Evolutionary conservation across 2,797 vertebrate genomes (phyloP).

Genomic region (Thalassophryne amazonica): DNA sequence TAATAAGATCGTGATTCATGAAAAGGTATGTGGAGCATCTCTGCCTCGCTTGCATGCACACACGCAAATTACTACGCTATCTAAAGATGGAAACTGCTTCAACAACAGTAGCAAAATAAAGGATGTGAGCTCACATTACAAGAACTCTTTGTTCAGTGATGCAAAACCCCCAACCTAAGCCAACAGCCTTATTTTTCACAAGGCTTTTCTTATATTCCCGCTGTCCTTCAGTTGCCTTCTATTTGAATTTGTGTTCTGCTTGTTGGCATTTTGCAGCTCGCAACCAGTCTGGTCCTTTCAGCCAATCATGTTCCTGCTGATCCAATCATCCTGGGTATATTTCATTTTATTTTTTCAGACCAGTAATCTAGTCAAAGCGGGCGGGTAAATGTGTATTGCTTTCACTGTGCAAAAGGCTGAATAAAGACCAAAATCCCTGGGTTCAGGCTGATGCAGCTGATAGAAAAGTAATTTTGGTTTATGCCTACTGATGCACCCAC

Average conservation of each 20-base stretch:
- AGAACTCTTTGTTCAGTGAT: conserved; percentile 1
- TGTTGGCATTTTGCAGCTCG: conserved; percentile 2
- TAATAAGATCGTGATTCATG: too few species aligned
- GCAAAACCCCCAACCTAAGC: neutral
- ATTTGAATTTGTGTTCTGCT: conserved; percentile 7
- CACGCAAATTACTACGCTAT: too few species aligned
- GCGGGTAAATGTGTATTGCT: neutral
- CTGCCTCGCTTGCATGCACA: too few species aligned
- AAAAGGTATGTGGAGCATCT: too few species aligned
- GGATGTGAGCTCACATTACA: conserved; percentile 6
- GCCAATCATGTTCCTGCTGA: neutral
- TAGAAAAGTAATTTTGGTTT: too few species aligned
- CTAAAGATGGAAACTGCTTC: too few species aligned
- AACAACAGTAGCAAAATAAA: conserved; percentile 14
- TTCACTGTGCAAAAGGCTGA: too few species aligned
- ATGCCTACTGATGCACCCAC: too few species aligned
- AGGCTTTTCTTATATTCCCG: conserved; percentile 1
- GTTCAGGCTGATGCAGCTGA: too few species aligned
- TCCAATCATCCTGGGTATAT: neutral
- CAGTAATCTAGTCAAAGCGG: neutral
- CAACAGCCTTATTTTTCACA: conserved; percentile 2
- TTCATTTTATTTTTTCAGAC: neutral
- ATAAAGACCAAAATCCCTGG: too few species aligned
- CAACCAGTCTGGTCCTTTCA: neutral
- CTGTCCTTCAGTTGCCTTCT: neutral